Base-by-base conservation (phyloP, 2,888 invertebrate genomes). In the Hydropsyche betteni region DNA sequence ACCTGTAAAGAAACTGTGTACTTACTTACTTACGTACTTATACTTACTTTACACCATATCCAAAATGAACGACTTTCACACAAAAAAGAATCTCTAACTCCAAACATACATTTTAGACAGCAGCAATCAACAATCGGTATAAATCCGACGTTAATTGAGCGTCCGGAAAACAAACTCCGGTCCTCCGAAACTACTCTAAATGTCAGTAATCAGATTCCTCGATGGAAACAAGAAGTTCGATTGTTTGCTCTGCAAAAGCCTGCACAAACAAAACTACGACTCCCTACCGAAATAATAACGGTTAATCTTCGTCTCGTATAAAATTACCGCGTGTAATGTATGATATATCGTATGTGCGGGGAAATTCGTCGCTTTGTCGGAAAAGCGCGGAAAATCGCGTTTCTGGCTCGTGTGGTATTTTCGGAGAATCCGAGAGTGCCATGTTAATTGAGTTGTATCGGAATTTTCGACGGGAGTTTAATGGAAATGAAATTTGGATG, bases 111-210 rank as follows among this genome's bases (percentile, higher is more conserved):
- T 24, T 2, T 24, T 24, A 5, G 14, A 14, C 55, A 16, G 16
- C 55, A 55, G 36, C 64, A 64, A 64, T 64, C 64, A 64, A n/a
- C 36, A 12, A 36, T 33, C 12, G 55, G 64, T 33, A 36, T 64
- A 64, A 64, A 64, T 64, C 8, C 12, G 64, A 64, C 64, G 34
- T 34, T 64, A 64, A 64, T 64, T 64, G 34, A 64, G 36, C 34
- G 36, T 64, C n/a, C 33, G 64, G 33, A 64, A 64, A 64, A 64
- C 64, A 64, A 64, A 64, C 64, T 64, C 36, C 12, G 36, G 64
- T 55, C 7, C 44, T 44, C n/a, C 34, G 1, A 64, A 64, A 10
- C 64, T 5, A 36, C 44, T 44, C 44, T 44, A 64, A 64, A 64
- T n/a, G 34, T n/a, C 16, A 33, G 36, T 64, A 64, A 64, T 64